These are phyloP conservation scores for Crioceris asparagi DNA, from an alignment of 2,888 invertebrate genomes.

Conservation along the genomic window DNA sequence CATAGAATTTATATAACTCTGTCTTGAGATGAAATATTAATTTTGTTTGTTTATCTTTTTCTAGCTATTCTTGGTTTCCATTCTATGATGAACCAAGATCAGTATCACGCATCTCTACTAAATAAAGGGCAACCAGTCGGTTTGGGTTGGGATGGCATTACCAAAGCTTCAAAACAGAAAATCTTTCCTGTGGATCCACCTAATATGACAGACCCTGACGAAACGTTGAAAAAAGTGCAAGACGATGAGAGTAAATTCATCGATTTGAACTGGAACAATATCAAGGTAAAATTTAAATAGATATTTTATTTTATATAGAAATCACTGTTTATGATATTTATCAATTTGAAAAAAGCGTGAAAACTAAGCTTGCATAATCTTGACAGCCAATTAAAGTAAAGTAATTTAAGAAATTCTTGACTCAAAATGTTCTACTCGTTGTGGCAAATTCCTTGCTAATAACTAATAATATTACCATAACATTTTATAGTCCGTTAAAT, in stretches of 20 bases:
- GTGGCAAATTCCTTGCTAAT: too few relatives aligned
- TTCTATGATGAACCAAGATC: conserved; percentile 99
- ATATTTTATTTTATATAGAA: too few relatives aligned
- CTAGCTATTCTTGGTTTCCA: conserved; percentile 97
- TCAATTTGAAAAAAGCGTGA: too few relatives aligned
- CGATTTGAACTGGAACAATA: conserved; percentile 98
- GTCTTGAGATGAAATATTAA: neutral
- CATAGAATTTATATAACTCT: too few relatives aligned
- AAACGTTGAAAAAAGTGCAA: conserved; percentile 78
- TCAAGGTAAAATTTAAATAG: too few relatives aligned
- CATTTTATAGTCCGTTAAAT: too few relatives aligned
- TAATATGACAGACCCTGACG: conserved; percentile 91
- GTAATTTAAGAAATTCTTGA: too few relatives aligned
- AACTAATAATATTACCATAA: too few relatives aligned
- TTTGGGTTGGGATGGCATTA: conserved; percentile 88
- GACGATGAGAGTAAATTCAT: conserved; percentile 79
- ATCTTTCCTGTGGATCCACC: conserved; percentile 90
- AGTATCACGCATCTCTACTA: conserved; percentile 92
- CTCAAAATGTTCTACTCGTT: too few relatives aligned
- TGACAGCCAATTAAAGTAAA: too few relatives aligned
- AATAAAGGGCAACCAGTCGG: conserved; percentile 88
- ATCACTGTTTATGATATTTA: too few relatives aligned
- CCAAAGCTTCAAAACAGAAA: conserved; percentile 87
- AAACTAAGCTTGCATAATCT: too few relatives aligned
- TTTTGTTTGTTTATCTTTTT: conserved; percentile 23